Percentiles rank a stretch among this genome's conserved stretches.
phyloP scores from a whole-genome alignment of 2,797 vertebrate species.

The Erpetoichthys calabaricus region DNA sequence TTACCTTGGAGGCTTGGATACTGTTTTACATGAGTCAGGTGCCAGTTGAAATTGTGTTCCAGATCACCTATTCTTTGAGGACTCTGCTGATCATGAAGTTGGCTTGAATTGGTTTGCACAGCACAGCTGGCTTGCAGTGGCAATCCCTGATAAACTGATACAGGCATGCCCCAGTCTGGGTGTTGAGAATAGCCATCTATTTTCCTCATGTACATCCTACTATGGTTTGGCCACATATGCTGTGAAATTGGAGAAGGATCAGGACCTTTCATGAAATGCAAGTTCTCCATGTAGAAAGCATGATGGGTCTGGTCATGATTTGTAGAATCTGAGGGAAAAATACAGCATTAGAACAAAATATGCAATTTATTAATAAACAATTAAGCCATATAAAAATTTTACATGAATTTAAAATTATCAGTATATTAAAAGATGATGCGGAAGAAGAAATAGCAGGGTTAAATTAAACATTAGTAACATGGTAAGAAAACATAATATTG shows the following conservation, averaged over 20 bases:
- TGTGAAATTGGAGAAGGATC: conserved; percentile 40
- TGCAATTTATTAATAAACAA: too few relatives aligned
- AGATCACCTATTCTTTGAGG: conserved; percentile 23
- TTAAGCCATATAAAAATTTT: too few relatives aligned
- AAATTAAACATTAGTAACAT: too few relatives aligned
- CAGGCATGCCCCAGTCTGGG: conserved; percentile 33
- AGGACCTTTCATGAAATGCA: conserved; percentile 26
- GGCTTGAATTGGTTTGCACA: conserved; percentile 27
- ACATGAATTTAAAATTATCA: too few relatives aligned
- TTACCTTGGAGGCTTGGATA: conserved; percentile 35
- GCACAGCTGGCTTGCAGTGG: conserved; percentile 32
- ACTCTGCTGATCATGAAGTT: conserved; percentile 35
- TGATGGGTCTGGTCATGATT: conserved; percentile 30
- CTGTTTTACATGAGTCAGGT: conserved; percentile 26
- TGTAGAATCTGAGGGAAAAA: conserved; percentile 30
- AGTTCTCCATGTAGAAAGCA: conserved; percentile 26
- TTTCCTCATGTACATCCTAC: conserved; percentile 33
- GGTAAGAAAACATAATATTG: too few relatives aligned
- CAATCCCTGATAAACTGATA: conserved; percentile 31
- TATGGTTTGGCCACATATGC: conserved; percentile 34
- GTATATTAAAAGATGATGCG: too few relatives aligned
- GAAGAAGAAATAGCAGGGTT: too few relatives aligned
- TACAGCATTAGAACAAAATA: conserved; percentile 11
- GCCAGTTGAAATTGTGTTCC: conserved; percentile 29
- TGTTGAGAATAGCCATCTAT: conserved; percentile 26